Evolutionary conservation across 2,888 invertebrate species (phyloP).

Genomic region (Alentia gelatinosa): DNA sequence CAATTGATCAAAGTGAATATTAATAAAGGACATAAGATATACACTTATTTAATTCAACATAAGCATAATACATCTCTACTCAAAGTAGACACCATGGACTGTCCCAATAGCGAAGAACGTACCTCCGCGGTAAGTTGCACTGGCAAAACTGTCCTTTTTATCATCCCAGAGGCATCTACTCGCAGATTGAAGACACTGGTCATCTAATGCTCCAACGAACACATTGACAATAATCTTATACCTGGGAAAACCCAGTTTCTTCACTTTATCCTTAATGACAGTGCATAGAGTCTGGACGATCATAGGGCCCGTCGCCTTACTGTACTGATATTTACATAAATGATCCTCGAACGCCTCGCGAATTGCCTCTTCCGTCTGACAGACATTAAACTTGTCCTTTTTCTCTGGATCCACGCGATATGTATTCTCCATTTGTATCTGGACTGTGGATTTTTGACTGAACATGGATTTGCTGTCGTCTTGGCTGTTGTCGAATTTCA

Average conservation of each 20-base stretch:
- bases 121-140: not conserved
- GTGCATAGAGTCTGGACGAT: slow-evolving; percentile 22
- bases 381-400: not conserved
- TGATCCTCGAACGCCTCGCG: not conserved
- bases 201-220: not conserved
- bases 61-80: not conserved
- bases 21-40: too few species aligned
- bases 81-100: slow-evolving; percentile 5
- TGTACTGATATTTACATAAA: not conserved
- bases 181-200: not conserved
- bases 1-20: too few species aligned
- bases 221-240: slow-evolving; percentile 34
- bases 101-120: not conserved
- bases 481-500: not conserved
- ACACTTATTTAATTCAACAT: not conserved
- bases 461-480: not conserved
- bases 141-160: slow-evolving; percentile 11
- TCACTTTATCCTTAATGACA: slow-evolving; percentile 15
- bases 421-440: slow-evolving; percentile 13
- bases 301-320: not conserved
- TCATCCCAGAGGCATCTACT: slow-evolving; percentile 15
- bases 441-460: not conserved
- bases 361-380: not conserved
- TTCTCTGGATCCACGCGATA: not conserved
- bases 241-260: slow-evolving; percentile 2